Evolutionary conservation across 2,797 vertebrate genomes (phyloP), one percentile per base, ranked within the genome.

Genomic region (Chelonia mydas): DNA sequence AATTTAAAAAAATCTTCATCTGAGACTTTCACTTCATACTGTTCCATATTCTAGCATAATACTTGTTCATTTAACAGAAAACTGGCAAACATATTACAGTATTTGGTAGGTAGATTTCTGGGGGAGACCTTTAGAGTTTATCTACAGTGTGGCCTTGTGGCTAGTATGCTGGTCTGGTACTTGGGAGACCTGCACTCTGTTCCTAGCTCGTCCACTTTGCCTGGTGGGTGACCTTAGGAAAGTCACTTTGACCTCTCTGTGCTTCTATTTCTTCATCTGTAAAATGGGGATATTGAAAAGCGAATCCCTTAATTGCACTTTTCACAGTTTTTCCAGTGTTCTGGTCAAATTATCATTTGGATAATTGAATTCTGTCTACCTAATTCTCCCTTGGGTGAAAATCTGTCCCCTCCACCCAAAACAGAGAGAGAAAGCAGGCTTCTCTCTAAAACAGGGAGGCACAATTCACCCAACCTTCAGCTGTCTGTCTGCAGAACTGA

Each of bases 1-100:
- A 72, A 93, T 92, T 97, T 61, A 47, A 53, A 92, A 95, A 95
- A 80, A 91, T 92, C 82, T 12, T 3, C 2, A 5, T 90, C 57
- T 65, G 53, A 1, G 1, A 68, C 79, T 97, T 95, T 84, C 87
- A 31, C 19, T 96, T 50, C 1, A 1, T 47, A 50, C 61, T n/a
- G 12, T 1, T 86, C 90, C 21, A 79, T 0, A 1, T 74, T 23
- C 55, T 61, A 84, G 80, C 55, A 53, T 3, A 37, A 59, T 1
- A 0, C 37, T 45, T 0, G 1, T 23, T 93, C 57, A 47, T 16
- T 16, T 4, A 37, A 78, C 0, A 1, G 4, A 19, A 19, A 10
- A 76, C 23, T 23, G 33, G 51, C 33, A 94, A 90, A 83, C 2
- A 2, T 3, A 16, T 84, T 77, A 49, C 15, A 86, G 81, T 11